Evolutionary conservation across 2,797 vertebrate species (phyloP).

Genomic region (Kryptolebias ocellatus): DNA sequence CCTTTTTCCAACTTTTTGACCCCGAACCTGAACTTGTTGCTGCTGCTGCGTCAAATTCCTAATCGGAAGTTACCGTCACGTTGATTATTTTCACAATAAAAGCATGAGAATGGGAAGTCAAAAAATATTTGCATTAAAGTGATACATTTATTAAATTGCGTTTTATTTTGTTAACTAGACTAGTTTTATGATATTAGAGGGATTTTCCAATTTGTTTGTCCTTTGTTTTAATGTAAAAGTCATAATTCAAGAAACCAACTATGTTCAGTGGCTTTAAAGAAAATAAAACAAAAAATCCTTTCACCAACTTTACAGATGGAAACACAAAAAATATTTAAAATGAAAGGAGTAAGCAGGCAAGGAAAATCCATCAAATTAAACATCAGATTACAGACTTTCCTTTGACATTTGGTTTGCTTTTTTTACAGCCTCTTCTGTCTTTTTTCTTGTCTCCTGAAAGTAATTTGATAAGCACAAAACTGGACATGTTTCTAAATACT

Average conservation of each 20-base stretch:
- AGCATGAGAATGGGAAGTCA: background rate
- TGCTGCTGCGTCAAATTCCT: fast-evolving
- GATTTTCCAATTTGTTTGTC: background rate
- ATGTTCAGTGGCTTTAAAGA: background rate
- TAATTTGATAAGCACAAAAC: too few species aligned
- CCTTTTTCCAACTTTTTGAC: too few species aligned
- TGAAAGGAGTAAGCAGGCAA: too few species aligned
- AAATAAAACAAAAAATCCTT: background rate
- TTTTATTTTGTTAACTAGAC: slow-evolving; percentile 9
- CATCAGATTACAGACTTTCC: too few species aligned
- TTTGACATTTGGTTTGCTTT: too few species aligned
- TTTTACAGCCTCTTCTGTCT: too few species aligned
- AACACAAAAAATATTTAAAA: too few species aligned
- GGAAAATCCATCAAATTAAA: too few species aligned
- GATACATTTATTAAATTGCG: background rate
- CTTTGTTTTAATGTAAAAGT: background rate
- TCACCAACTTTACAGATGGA: too few species aligned
- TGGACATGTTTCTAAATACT: too few species aligned
- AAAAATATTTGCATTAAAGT: background rate
- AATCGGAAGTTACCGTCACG: background rate
- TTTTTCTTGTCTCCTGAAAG: too few species aligned
- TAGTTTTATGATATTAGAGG: background rate
- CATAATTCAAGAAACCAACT: background rate
- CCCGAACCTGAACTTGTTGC: fast-evolving
- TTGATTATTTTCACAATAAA: slow-evolving; percentile 52